Evolutionary conservation across 2,888 invertebrate species (phyloP).

Genomic region (Boloria selene): DNA sequence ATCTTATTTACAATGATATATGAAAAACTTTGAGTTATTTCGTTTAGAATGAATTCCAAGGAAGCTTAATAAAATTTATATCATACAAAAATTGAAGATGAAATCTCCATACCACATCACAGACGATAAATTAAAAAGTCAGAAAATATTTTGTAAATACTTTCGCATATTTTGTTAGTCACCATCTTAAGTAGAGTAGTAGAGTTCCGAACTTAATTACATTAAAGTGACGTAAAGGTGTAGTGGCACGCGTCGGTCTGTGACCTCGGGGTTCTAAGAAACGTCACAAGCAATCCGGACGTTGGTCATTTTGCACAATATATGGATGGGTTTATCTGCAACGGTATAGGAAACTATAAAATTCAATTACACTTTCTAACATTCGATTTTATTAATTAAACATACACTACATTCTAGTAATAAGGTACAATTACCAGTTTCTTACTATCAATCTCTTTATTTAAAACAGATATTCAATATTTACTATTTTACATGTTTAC

Average conservation of each 20-base stretch:
- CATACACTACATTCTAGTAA: too few species aligned
- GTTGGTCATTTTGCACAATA: slow-evolving; percentile 20
- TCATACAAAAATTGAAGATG: background rate
- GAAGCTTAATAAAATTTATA: background rate
- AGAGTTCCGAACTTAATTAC: slow-evolving; percentile 1
- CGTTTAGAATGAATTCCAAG: too few species aligned
- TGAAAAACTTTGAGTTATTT: too few species aligned
- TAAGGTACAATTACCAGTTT: too few species aligned
- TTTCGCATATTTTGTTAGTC: background rate
- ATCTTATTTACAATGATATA: too few species aligned
- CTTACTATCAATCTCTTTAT: too few species aligned
- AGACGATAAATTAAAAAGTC: too few species aligned
- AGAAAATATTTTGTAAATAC: too few species aligned
- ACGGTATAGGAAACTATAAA: slow-evolving; percentile 7
- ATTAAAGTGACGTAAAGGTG: slow-evolving; percentile 11
- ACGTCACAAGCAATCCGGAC: slow-evolving; percentile 25
- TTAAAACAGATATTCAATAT: too few species aligned
- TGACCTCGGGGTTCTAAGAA: slow-evolving; percentile 39
- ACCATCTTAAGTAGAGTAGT: background rate
- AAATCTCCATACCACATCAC: too few species aligned
- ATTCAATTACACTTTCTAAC: background rate
- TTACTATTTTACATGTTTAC: too few species aligned
- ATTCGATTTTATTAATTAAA: too few species aligned
- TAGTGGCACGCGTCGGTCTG: slow-evolving; percentile 35
- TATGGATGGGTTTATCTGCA: slow-evolving; percentile 23